These are phyloP conservation scores for Pardosa pseudoannulata DNA, from an alignment of 2,888 invertebrate genomes.

Conservation along the genomic window DNA sequence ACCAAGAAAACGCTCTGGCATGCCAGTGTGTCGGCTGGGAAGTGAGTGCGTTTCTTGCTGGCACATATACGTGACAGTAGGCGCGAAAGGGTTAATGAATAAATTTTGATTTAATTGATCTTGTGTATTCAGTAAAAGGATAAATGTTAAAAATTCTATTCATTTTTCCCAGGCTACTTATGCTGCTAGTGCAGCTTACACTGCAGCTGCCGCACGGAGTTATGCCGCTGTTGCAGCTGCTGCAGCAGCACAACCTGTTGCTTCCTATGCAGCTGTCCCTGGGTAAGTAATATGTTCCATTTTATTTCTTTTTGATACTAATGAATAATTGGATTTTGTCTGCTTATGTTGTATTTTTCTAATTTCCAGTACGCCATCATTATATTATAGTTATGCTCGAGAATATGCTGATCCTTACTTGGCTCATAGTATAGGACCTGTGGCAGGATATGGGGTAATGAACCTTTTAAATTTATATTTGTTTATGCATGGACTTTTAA, in stretches of 20 bases:
- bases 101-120: no score
- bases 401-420: constrained; percentile 93
- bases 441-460: constrained; percentile 96
- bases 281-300: constrained; percentile 64
- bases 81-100: no score
- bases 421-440: constrained; percentile 95
- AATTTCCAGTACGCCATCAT: constrained; percentile 61
- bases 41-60: no score
- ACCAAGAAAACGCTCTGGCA: no score
- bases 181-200: constrained; percentile 75
- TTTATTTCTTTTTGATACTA: neutral
- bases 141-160: no score
- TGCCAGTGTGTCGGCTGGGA: no score
- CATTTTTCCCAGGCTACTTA: constrained; percentile 73
- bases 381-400: constrained; percentile 85
- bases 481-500: no score
- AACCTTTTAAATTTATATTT: no score
- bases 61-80: no score
- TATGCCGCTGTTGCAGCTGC: constrained; percentile 77
- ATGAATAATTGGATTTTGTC: neutral
- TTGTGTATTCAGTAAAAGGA: no score
- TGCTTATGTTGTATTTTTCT: neutral
- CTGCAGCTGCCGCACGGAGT: constrained; percentile 76
- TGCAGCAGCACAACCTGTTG: constrained; percentile 76
- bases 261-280: constrained; percentile 75